Conservation (phyloP, 2,888 invertebrate species). For the Polymixis flavicincta region DNA sequence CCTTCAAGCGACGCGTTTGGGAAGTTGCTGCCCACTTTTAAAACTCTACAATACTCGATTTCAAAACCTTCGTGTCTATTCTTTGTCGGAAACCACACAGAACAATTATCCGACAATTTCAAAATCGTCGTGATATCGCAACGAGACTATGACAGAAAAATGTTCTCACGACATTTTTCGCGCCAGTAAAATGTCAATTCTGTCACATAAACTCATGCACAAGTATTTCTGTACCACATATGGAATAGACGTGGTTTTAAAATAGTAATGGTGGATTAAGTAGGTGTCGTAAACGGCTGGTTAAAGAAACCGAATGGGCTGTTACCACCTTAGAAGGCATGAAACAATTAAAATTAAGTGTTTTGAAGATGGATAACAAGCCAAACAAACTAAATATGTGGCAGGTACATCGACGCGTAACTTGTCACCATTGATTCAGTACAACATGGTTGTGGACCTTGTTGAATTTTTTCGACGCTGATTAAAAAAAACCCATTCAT, state of each 20-base stretch:
- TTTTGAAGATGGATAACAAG: constrained; percentile 28
- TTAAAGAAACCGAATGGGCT: constrained; percentile 37
- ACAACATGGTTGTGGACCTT: too few relatives aligned
- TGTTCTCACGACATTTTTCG: constrained; percentile 63
- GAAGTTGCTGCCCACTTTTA: too few relatives aligned
- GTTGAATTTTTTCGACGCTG: too few relatives aligned
- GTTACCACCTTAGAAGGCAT: constrained; percentile 18
- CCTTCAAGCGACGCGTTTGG: not conserved
- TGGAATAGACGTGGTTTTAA: constrained; percentile 53
- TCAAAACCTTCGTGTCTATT: constrained; percentile 14
- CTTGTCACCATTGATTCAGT: too few relatives aligned
- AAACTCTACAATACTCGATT: not conserved
- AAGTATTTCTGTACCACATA: constrained; percentile 52
- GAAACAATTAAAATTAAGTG: constrained; percentile 34
- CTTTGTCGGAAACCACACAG: constrained; percentile 25
- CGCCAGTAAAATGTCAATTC: constrained; percentile 57
- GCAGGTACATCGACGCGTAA: too few relatives aligned
- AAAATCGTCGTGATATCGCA: constrained; percentile 31
- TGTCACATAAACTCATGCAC: constrained; percentile 43
- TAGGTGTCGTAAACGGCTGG: constrained; percentile 34
- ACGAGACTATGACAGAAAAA: constrained; percentile 37
- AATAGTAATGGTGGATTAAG: constrained; percentile 47
- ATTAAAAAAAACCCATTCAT: too few relatives aligned
- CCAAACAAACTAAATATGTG: not conserved
- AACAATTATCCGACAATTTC: constrained; percentile 43